Evolutionary conservation across 2,113 vertebrate species (phyloP).

Genomic region (Mus spicilegus): DNA sequence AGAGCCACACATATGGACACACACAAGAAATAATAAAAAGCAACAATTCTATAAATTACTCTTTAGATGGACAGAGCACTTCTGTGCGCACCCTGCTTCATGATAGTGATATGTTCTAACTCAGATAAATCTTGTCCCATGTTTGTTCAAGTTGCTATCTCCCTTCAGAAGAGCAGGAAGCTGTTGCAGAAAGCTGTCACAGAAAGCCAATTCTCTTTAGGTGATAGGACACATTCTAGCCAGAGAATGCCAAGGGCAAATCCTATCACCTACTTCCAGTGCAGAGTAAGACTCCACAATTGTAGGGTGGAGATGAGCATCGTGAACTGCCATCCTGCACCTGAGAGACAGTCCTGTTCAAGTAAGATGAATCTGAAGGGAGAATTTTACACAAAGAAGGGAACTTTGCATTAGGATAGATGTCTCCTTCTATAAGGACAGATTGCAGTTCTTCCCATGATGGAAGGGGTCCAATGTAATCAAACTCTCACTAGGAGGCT

Average conservation of each 20-base stretch:
- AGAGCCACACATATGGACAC: neutral
- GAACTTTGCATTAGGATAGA: neutral
- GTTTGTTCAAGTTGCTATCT: neutral
- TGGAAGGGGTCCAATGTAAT: constrained; percentile 66
- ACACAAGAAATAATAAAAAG: neutral
- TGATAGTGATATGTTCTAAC: neutral
- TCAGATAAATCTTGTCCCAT: neutral
- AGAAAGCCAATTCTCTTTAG: neutral
- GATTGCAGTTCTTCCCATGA: neutral
- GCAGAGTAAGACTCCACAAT: neutral
- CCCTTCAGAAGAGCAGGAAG: neutral
- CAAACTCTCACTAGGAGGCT: constrained; percentile 56
- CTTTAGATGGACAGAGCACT: neutral
- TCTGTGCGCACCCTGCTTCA: neutral
- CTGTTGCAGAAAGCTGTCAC: neutral
- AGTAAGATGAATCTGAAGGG: neutral
- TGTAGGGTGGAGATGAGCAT: neutral
- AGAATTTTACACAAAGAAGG: neutral
- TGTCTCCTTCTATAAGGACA: constrained; percentile 18
- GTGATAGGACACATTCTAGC: neutral
- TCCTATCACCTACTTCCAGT: neutral
- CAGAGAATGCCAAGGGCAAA: neutral
- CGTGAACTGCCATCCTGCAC: neutral
- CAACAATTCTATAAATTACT: neutral
- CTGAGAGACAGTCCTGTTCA: neutral